These are phyloP conservation scores for Corythoichthys haematopterus DNA, from an alignment of 2,113 vertebrate species.

Conservation along the genomic window DNA sequence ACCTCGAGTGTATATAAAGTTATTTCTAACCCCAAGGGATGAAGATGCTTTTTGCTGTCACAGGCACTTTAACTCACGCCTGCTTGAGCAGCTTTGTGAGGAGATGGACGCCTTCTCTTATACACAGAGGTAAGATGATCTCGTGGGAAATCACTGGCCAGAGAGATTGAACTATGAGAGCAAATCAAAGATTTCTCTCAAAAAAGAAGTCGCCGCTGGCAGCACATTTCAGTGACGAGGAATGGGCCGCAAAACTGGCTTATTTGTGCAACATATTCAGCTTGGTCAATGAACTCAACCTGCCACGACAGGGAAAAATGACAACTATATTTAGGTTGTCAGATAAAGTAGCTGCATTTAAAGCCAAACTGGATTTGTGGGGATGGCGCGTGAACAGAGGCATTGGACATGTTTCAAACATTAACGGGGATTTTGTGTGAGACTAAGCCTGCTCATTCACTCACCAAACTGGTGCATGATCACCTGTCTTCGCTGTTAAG, in stretches of 20 bases:
- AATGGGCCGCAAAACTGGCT: neutral
- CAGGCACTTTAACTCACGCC: neutral
- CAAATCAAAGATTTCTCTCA: constrained; percentile 7
- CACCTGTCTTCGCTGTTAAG: constrained; percentile 16
- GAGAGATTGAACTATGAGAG: neutral
- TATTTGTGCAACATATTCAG: constrained; percentile 18
- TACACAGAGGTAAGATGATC: neutral
- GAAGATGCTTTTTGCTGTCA: no score
- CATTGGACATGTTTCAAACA: constrained; percentile 24
- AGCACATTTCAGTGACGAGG: neutral
- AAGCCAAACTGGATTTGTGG: constrained; percentile 20
- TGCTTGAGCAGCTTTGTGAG: constrained; percentile 4
- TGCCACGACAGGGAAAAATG: constrained; percentile 2
- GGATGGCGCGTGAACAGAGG: constrained; percentile 1
- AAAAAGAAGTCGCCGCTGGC: constrained; percentile 5
- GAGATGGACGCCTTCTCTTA: constrained; percentile 10
- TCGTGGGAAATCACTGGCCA: constrained; percentile 1
- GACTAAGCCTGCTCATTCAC: neutral
- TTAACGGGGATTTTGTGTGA: constrained; percentile 9
- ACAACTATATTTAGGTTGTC: constrained; percentile 22
- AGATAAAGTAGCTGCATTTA: constrained; percentile 16
- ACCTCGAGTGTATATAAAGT: no score
- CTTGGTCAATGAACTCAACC: constrained; percentile 6
- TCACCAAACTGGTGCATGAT: constrained; percentile 7
- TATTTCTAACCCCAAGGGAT: no score